Percentiles rank a stretch among this genome's conserved stretches.
phyloP scores from a whole-genome alignment of 2,888 invertebrate species.

The Apeira syringaria region DNA sequence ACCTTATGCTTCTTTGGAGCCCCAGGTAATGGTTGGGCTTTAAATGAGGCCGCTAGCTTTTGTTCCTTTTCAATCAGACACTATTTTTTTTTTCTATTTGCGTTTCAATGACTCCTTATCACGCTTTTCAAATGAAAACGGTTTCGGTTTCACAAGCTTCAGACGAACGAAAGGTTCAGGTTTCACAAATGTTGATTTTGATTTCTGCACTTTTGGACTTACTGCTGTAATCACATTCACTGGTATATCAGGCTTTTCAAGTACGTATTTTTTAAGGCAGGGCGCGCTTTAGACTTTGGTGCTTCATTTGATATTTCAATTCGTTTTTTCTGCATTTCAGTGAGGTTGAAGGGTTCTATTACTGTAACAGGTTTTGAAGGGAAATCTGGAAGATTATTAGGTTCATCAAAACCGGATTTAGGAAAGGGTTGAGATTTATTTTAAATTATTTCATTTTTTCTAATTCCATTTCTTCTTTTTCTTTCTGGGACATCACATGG shows the following conservation, averaged over 20 bases:
- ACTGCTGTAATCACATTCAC: too few relatives aligned
- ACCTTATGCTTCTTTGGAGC: conserved; percentile 68
- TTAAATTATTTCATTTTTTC: conserved; percentile 86
- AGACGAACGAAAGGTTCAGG: too few relatives aligned
- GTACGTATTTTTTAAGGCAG: conserved; percentile 70
- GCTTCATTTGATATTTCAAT: conserved; percentile 42
- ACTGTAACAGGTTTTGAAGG: conserved; percentile 82
- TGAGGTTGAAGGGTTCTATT: conserved; percentile 86
- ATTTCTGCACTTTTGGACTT: too few relatives aligned
- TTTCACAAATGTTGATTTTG: too few relatives aligned
- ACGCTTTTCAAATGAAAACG: conserved; percentile 84
- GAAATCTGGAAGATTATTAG: conserved; percentile 68
- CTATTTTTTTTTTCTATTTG: conserved; percentile 85
- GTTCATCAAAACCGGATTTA: conserved; percentile 80
- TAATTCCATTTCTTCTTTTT: conserved; percentile 84
- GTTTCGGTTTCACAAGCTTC: conserved; percentile 67
- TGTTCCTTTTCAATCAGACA: conserved; percentile 82
- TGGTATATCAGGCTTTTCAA: too few relatives aligned
- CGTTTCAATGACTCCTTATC: conserved; percentile 82
- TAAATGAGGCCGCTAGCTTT: conserved; percentile 86
- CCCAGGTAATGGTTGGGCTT: conserved; percentile 87
- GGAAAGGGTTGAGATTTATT: conserved; percentile 87
- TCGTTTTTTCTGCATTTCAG: conserved; percentile 77
- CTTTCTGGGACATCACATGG: conserved; percentile 81
- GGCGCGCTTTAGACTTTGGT: conserved; percentile 84